Evolutionary conservation across 1,140 invertebrate species (phyloP).

Genomic region (Ylistrum balloti): DNA sequence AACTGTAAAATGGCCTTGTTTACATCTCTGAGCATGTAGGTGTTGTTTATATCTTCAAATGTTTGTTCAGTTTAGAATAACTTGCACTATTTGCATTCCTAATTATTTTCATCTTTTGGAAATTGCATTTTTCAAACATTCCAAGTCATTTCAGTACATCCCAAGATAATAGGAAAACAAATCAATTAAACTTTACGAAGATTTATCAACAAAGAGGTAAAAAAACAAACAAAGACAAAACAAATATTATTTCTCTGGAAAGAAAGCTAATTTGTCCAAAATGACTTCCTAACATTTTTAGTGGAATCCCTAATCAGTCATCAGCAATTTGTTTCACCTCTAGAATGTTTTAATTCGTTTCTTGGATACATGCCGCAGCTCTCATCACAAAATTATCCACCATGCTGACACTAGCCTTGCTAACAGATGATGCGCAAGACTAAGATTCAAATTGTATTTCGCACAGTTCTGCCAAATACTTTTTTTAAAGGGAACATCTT

Average conservation of each 20-base stretch:
- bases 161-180: background rate
- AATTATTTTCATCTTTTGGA: background rate
- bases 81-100: background rate
- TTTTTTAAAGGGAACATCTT: background rate
- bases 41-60: background rate
- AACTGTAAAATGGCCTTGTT: background rate
- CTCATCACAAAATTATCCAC: background rate
- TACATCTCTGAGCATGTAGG: background rate
- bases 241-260: background rate
- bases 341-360: background rate
- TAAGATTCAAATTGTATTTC: constrained; percentile 13
- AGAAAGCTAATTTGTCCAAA: constrained; percentile 13
- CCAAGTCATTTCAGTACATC: background rate
- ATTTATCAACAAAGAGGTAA: background rate
- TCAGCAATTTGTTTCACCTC: background rate
- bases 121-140: background rate
- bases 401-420: background rate
- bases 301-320: background rate
- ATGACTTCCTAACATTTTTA: background rate
- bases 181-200: constrained; percentile 36
- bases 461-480: background rate
- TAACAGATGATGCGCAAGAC: constrained; percentile 14
- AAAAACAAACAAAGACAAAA: background rate
- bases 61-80: background rate
- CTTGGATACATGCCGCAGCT: background rate